Conservation (phyloP, 2,113 vertebrate species). For the Balaeniceps rex region DNA sequence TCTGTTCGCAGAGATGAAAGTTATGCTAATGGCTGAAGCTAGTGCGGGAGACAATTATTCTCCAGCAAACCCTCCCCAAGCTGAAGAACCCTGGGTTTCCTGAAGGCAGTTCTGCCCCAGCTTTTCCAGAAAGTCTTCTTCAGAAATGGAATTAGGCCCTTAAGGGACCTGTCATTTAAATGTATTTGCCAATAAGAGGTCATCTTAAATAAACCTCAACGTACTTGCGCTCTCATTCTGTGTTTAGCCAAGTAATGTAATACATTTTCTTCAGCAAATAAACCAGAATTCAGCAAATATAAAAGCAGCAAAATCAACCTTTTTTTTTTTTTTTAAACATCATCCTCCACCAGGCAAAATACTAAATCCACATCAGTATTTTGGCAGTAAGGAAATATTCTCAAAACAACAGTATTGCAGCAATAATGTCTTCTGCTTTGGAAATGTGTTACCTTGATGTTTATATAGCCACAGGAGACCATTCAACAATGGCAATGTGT, state of each 20-base stretch:
- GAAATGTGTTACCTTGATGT: constrained; percentile 48
- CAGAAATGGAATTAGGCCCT: background rate
- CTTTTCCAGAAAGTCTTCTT: background rate
- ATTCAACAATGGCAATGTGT: constrained; percentile 36
- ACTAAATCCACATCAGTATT: background rate
- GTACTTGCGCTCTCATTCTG: background rate
- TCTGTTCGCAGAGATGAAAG: background rate
- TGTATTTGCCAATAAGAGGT: background rate
- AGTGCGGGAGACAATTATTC: background rate
- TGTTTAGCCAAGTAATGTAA: background rate
- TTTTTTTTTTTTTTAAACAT: background rate
- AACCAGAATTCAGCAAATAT: background rate
- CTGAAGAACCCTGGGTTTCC: background rate
- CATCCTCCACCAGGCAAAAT: background rate
- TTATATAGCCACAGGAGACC: constrained; percentile 46
- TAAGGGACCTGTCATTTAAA: background rate
- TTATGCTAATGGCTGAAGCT: background rate
- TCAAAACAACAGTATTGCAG: background rate
- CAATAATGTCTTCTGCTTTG: background rate
- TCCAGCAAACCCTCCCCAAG: background rate
- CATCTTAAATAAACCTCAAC: background rate
- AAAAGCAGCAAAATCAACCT: background rate
- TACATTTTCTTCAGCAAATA: background rate
- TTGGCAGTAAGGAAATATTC: background rate
- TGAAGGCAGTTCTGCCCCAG: background rate